Conservation (phyloP, 2,888 invertebrate genomes). For the Andrena dorsata region DNA sequence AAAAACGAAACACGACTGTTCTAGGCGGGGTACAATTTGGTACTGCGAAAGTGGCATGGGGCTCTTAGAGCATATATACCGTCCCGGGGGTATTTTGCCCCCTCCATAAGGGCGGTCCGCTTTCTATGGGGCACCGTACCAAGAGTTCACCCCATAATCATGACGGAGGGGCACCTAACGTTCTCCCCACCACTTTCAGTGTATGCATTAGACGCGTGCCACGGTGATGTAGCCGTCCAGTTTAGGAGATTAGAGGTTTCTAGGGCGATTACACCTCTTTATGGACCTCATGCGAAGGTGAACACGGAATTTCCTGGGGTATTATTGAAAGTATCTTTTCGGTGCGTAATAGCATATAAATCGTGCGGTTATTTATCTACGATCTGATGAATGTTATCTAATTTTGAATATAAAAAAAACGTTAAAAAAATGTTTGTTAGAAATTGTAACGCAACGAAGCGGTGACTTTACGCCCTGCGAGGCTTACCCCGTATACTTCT, state of each 20-base stretch:
- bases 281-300: conserved; percentile 63
- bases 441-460: neutral
- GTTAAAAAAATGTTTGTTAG: too few relatives aligned
- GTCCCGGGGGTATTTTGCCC: conserved; percentile 79
- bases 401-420: too few relatives aligned
- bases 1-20: conserved; percentile 61
- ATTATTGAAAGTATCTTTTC: conserved; percentile 17
- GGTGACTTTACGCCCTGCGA: neutral
- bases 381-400: too few relatives aligned
- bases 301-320: conserved; percentile 32
- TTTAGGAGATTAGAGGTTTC: conserved; percentile 83
- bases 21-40: conserved; percentile 79
- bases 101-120: conserved; percentile 71
- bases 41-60: conserved; percentile 81
- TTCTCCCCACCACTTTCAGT: conserved; percentile 60
- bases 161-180: conserved; percentile 69
- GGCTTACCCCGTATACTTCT: neutral
- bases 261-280: conserved; percentile 80
- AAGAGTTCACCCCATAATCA: conserved; percentile 82
- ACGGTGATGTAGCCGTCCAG: conserved; percentile 74
- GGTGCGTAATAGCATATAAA: too few relatives aligned
- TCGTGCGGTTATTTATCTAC: too few relatives aligned
- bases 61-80: conserved; percentile 81
- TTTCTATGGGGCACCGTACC: conserved; percentile 79
- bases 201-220: conserved; percentile 80